Base-by-base conservation (phyloP, 2,113 vertebrate genomes). In the Ceuthmochares aereus region DNA sequence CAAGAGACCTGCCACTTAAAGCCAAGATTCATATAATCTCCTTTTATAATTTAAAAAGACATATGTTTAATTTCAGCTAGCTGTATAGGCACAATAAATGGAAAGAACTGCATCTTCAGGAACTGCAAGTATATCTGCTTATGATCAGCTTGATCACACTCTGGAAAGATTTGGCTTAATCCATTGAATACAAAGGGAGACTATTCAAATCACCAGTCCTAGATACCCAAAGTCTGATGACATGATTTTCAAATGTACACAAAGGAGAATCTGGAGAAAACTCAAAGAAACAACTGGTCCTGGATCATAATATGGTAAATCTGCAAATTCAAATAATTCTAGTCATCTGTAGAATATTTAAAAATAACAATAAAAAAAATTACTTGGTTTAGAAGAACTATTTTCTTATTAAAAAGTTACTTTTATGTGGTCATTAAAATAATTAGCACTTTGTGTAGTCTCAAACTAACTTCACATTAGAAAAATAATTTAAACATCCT, bases 401-500 rank as follows among this genome's bases (percentile, higher is more conserved):
- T 67, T 62, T 49, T 58, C 4, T 17, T 73, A 47, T 36, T 66
- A 16, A 7, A 40, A 72, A 85, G n/a, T n/a, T 69, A 87, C 70
- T 84, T 69, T 43, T 9, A 3, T 37, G 14, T 16, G 85, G 15
- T 32, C 5, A 1, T 81, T 85, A 79, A 89, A 42, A 9, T 83
- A 62, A 82, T 67, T 36, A 67, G 15, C 14, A n/a, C 23, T 85
- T 55, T 72, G 6, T 37, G 40, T 26, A 78, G 22, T 52, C 40
- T 87, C 40, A 84, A 83, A 52, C 21, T 30, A 79, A 90, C 11
- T 64, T 47, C 40, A 30, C 26, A 52, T 27, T 17, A 84, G 69
- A 80, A 87, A 90, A 87, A 62, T 51, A 84, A 76, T 73, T 88
- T 84, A 86, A 90, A 81, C 49, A 81, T 73, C 49, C 64, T 54